Base-by-base conservation (phyloP, 2,888 invertebrate species). In the Morpho helenor region DNA sequence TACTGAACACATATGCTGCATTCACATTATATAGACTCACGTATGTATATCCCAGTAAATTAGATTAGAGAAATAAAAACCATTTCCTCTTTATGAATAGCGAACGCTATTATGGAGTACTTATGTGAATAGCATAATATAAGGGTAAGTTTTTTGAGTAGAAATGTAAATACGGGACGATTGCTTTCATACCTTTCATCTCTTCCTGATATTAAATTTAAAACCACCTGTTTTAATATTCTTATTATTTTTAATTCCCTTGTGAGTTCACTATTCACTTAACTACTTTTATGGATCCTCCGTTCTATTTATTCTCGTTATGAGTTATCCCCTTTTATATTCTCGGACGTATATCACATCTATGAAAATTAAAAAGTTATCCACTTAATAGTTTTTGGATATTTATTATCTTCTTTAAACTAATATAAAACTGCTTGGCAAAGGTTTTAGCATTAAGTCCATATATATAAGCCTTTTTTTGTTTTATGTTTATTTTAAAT, bases 241-340 rank as follows among this genome's bases (percentile, higher is more conserved):
- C 43, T 51, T 23, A 51, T 43, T 51, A 43, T 43, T 43, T 51
- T 43, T 51, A 51, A 51, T 51, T 51, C 23, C 43, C 22, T 51
- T 23, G 43, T 51, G n/a, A 51, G 51, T 51, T 23, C 51, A 51
- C 23, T 23, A 43, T 51, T 43, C 31, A 31, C 31, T 31, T 31
- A 2, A 31, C 31, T 31, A 31, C 4, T 31, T 31, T 31, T 31
- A 31, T 31, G 31, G 31, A 31, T 31, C 16, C 16, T 16, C 16
- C 16, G 16, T 16, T 51, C 43, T 51, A 43, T 51, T 43, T 51
- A 31, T 41, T 49, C 42, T n/a, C 31, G 42, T 31, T 10, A n/a
- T 44, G 7, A 8, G 10, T 51, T 8, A 7, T 49, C 49, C 16
- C 16, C 8, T 41, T 50, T 22, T 50, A 8, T 50, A 42, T 41